Base-by-base conservation (phyloP, 2,113 vertebrate genomes). In the Athene cunicularia region DNA sequence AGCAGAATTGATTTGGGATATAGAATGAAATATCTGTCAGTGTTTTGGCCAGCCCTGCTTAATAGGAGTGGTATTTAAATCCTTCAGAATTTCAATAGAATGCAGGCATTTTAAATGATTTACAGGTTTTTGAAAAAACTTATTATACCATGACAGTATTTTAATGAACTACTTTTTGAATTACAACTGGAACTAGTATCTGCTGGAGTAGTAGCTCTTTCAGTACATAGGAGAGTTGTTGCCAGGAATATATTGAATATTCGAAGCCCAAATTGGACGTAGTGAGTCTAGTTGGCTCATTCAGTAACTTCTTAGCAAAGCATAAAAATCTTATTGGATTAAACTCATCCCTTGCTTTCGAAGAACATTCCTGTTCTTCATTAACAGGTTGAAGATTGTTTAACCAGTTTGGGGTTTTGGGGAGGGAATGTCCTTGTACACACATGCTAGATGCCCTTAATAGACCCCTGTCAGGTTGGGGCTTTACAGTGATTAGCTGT, bases 171-270 rank as follows among this genome's bases (percentile, higher is more conserved):
- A 52, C 80, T 90, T 86, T 84, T 52, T 32, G 79, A 94, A 88
- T 94, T 90, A 85, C 47, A 80, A 67, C 45, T 86, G 75, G 86
- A 93, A 80, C 86, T 56, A 82, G 60, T 94, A 74, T 72, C 84
- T 97, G 53, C 79, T 92, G 64, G 60, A 92, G 63, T 77, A 81
- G 94, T 56, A 88, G 64, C 62, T 89, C 52, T 79, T 87, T 92
- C 0, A 3, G 47, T 63, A 63, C 0, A 0, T 52, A 74, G 64
- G 41, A 87, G 64, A 74, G 33, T 71, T 77, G 92, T 83, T 97
- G 96, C 92, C 95, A 95, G 83, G 68, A 95, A 16, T 91, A 91
- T 86, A 90, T 87, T 86, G 92, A 86, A 67, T 91, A 84, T 83
- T 83, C 84, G 76, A 95, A 95, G 56, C 68, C 35, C 52, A 63